A percentile compares a stretch with the other conserved stretches of the same genome.
These are phyloP conservation scores for Chrysaora quinquecirrha DNA, from an alignment of 30 jellyfish, hydroid and myxozoan species.

Conservation along the genomic window DNA sequence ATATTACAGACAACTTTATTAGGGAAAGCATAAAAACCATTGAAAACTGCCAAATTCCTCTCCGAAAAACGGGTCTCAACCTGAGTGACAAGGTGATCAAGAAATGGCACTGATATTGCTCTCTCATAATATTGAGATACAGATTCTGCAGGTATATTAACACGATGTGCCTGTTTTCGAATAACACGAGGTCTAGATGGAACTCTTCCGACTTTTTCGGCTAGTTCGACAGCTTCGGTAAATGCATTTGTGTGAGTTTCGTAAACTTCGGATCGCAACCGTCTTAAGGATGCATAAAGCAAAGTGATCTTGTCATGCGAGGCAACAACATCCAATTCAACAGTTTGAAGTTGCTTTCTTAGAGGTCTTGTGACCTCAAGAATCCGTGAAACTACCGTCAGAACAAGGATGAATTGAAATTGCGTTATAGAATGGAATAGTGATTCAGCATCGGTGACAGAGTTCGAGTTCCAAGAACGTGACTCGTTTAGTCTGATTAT, in stretches of 20 bases:
- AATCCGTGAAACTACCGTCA: neutral
- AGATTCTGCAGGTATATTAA: slow-evolving; percentile 20
- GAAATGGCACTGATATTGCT: neutral
- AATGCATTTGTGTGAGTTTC: neutral
- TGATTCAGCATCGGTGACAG: neutral
- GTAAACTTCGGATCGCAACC: neutral
- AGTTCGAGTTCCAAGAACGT: neutral
- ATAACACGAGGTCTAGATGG: slow-evolving; percentile 17
- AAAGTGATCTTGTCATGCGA: slow-evolving; percentile 6
- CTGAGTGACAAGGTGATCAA: slow-evolving; percentile 14
- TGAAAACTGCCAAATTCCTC: neutral
- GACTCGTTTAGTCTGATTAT: neutral
- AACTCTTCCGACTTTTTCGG: neutral
- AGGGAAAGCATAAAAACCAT: neutral
- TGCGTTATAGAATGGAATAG: neutral
- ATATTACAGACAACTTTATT: neutral
- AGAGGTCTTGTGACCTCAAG: slow-evolving; percentile 34
- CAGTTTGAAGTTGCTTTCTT: slow-evolving; percentile 29
- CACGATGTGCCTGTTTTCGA: neutral
- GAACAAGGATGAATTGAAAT: slow-evolving; percentile 7
- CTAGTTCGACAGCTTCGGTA: slow-evolving; percentile 6
- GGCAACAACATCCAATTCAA: neutral
- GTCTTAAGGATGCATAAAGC: neutral
- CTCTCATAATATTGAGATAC: slow-evolving; percentile 6
- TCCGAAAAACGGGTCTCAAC: slow-evolving; percentile 8